Evolutionary conservation across 2,888 invertebrate species (phyloP).

Genomic region (Drosophila anomelani): DNA sequence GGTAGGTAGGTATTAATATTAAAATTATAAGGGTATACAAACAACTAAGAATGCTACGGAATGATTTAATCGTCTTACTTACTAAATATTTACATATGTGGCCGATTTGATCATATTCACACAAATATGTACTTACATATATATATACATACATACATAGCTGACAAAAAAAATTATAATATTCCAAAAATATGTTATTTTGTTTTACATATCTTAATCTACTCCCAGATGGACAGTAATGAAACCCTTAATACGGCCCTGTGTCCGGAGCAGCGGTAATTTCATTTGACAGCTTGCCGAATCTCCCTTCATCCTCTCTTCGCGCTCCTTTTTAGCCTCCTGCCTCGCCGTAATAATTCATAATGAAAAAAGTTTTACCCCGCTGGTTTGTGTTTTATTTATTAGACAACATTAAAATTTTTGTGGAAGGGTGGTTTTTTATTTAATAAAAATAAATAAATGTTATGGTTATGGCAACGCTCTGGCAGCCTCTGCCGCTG

Average conservation of each 20-base stretch:
- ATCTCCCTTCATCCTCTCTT: not conserved
- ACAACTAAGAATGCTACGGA: no score
- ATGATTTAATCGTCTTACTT: no score
- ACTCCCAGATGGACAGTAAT: conserved; percentile 38
- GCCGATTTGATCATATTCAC: no score
- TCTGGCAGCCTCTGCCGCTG: not conserved
- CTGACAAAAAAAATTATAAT: no score
- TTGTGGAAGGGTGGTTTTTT: conserved; percentile 45
- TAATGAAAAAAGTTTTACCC: conserved; percentile 73
- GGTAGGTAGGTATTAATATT: no score
- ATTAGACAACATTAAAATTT: conserved; percentile 30
- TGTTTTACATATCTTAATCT: not conserved
- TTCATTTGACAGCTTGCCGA: conserved; percentile 45
- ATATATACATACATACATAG: no score
- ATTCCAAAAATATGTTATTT: not conserved
- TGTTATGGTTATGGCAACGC: conserved; percentile 59
- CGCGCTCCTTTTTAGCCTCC: not conserved
- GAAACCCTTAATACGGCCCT: conserved; percentile 57
- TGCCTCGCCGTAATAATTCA: conserved; percentile 72
- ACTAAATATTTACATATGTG: no score
- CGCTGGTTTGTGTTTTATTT: conserved; percentile 50
- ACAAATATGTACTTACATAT: no score
- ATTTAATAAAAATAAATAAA: conserved; percentile 77
- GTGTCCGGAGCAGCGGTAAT: conserved; percentile 46
- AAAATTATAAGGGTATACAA: no score